Conservation (phyloP, 2,113 vertebrate genomes). For the Lota lota region DNA sequence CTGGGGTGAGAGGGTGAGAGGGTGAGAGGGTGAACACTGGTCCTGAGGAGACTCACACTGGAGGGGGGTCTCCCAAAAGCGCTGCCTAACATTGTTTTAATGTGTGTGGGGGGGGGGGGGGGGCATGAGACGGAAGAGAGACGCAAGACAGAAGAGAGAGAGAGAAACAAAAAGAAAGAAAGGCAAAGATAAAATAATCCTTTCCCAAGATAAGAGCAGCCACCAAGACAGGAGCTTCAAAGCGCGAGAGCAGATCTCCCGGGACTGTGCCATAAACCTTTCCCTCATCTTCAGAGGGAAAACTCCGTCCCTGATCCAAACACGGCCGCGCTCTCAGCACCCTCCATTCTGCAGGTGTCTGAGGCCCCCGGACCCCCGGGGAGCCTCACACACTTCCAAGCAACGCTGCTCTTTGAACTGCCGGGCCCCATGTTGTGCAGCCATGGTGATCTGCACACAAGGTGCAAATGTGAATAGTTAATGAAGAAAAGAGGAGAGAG, state of each 20-base stretch:
- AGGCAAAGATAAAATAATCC: constrained; percentile 75
- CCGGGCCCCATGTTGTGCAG: constrained; percentile 56
- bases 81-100: constrained; percentile 18
- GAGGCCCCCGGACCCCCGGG: constrained; percentile 55
- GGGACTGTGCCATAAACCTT: constrained; percentile 80
- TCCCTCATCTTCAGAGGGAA: constrained; percentile 79
- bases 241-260: constrained; percentile 77
- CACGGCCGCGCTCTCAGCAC: constrained; percentile 63
- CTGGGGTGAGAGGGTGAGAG: background rate
- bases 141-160: constrained; percentile 32
- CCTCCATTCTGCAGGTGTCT: constrained; percentile 57
- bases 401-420: constrained; percentile 59
- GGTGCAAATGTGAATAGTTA: constrained; percentile 69
- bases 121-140: constrained; percentile 43
- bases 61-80: too few relatives aligned
- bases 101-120: constrained; percentile 79
- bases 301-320: constrained; percentile 73
- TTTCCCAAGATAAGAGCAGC: constrained; percentile 87
- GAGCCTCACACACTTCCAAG: constrained; percentile 63
- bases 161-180: constrained; percentile 42
- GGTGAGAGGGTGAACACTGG: background rate
- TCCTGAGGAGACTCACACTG: too few relatives aligned
- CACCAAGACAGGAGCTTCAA: constrained; percentile 91
- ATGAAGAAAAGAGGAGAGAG: constrained; percentile 50
- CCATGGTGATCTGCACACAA: constrained; percentile 65